Conservation (phyloP, 2,888 invertebrate species). For the Esperia sulphurella region DNA sequence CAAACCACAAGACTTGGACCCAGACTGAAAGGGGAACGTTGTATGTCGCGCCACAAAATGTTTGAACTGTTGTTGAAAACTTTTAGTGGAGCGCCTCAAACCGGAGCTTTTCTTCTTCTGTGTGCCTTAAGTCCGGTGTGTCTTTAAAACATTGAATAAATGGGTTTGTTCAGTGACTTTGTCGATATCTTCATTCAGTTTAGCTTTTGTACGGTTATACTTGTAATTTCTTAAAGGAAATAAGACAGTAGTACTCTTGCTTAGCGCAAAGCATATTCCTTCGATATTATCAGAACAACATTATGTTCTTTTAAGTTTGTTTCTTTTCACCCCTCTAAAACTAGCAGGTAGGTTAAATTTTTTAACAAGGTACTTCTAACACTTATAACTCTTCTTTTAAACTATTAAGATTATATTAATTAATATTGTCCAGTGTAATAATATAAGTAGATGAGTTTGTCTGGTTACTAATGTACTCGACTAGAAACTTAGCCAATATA, state of each 20-base stretch:
- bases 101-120: constrained; percentile 51
- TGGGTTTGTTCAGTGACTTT: constrained; percentile 42
- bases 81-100: constrained; percentile 64
- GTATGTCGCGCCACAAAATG: constrained; percentile 69
- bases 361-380: too few species aligned
- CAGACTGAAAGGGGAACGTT: constrained; percentile 64
- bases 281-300: too few species aligned
- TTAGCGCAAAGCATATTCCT: too few species aligned
- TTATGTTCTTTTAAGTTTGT: too few species aligned
- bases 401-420: too few species aligned
- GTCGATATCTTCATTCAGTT: background rate
- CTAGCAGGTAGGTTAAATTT: too few species aligned
- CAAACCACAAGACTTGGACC: constrained; percentile 34
- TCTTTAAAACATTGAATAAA: constrained; percentile 60
- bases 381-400: too few species aligned
- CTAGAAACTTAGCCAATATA: constrained; percentile 37
- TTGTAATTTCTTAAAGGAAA: too few species aligned
- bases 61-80: constrained; percentile 76
- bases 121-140: constrained; percentile 36
- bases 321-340: too few species aligned
- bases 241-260: too few species aligned
- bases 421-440: too few species aligned
- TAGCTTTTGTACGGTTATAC: background rate
- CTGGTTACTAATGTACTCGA: constrained; percentile 1
- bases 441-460: too few species aligned